Base-by-base conservation (phyloP, 2,888 invertebrate species). In the Lissonota sp. region DNA sequence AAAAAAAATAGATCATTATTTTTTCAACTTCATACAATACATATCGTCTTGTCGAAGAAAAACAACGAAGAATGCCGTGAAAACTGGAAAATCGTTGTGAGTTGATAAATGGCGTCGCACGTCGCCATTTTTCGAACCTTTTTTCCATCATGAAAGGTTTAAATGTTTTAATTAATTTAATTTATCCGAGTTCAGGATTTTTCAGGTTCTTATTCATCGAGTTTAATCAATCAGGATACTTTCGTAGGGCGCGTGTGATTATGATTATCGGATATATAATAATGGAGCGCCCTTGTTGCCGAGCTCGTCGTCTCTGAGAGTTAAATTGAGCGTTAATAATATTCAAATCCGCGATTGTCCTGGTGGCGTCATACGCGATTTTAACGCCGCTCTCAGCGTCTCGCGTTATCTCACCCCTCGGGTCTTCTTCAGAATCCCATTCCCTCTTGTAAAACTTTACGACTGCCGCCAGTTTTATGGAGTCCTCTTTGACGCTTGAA, bases 321-420 rank as follows among this genome's bases (percentile, higher is more conserved):
- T 88, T 90, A 86, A 91, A 91, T 91, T 89, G 90, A 89, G 90
- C 84, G 89, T 89, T 86, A 89, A 84, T 90, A 90, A 90, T 90
- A 88, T 90, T 88, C 83, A 85, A 86, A 88, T 85, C 85, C 84
- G 74, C 69, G 83, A 80, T 78, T 81, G 58, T 83, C 79, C 83
- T 70, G 77, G 75, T 76, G 63, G 83, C 82, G 86, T 63, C 60
- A 16, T 80, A 60, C 82, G 14, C 12, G 64, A 72, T 82, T 82
- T 86, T 87, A 88, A 88, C 84, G 83, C 26, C 84, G 84, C 84
- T 83, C 84, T 60, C 77, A 40, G 6, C 12, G 16, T 51, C 26
- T 44, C 51, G 64, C 66, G 44, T 14, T 10, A 8, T 39, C 49
- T 10, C 26, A 6, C 53, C 16, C n/a, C 10, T 12, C n/a, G 39